Evolutionary conservation across 2,797 vertebrate species (phyloP), one percentile per base, ranked within the genome.

Genomic region (Oryzias sinensis): DNA sequence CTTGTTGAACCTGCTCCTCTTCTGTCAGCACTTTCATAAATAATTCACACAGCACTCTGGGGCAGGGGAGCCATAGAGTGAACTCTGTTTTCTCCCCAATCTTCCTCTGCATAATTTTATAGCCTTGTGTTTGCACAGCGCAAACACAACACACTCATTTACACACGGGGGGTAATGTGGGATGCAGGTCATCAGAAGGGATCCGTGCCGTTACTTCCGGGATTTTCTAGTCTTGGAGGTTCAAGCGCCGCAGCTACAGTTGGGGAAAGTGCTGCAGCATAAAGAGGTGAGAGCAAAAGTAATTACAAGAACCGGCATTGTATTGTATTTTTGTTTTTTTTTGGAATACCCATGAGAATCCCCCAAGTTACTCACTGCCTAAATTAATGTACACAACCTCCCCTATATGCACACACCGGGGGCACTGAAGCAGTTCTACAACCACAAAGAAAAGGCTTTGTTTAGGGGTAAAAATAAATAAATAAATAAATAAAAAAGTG

Each of bases 11-110:
- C 77, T 81, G 74, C 70, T 80, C 81, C 76, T 89, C 81, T 84
- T 86, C 82, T 86, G 84, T 89, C 88, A 90, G 88, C 81, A 84
- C 80, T 79, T 88, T 80, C 80, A 90, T 91, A 83, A 87, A 90
- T 90, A 84, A 90, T 90, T 88, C 80, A 91, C 72, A 2, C 42
- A 74, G 74, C 73, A 83, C 87, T 85, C 73, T 69, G 75, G 80
- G 81, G 64, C 73, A 74, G 61, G 79, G 67, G 64, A 76, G 80
- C 75, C 73, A 55, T 41, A 59, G 78, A 81, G 62, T 72, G 69
- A 53, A 48, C 50, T 56, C 22, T 6, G 14, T 55, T 53, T 37
- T 41, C 59, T 17, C 53, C 57, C 43, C 41, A 0, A 45, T 64
- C 59, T 73, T 69, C 52, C 51, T 13, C 60, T 43, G 70, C 64